These are phyloP conservation scores for Amiota communis DNA, from an alignment of 2,888 invertebrate species.

Conservation along the genomic window DNA sequence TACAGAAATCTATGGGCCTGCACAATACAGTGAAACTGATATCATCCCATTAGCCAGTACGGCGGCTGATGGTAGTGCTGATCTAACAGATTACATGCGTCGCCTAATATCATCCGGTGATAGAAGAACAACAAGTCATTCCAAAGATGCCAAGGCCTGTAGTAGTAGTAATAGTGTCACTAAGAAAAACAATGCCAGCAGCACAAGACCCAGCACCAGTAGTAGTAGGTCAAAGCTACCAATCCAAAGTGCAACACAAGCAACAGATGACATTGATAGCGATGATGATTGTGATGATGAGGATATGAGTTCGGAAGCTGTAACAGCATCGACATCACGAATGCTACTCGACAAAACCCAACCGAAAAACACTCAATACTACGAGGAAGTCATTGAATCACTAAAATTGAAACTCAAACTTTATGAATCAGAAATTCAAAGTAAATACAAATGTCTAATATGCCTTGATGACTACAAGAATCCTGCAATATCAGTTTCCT, in stretches of 20 bases:
- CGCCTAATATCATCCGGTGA: slow-evolving; percentile 63
- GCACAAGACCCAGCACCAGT: neutral
- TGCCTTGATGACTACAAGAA: slow-evolving; percentile 89
- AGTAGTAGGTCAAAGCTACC: too few species aligned
- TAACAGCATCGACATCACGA: slow-evolving; percentile 34
- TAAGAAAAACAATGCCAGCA: neutral
- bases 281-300: slow-evolving; percentile 15
- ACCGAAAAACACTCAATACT: slow-evolving; percentile 44
- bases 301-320: slow-evolving; percentile 40
- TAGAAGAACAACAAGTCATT: slow-evolving; percentile 44
- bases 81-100: slow-evolving; percentile 69
- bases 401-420: slow-evolving; percentile 84
- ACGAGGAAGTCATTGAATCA: slow-evolving; percentile 78
- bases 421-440: slow-evolving; percentile 79
- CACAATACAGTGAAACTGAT: slow-evolving; percentile 88
- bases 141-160: slow-evolving; percentile 36
- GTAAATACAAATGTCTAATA: slow-evolving; percentile 88
- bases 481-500: slow-evolving; percentile 93
- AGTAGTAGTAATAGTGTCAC: slow-evolving; percentile 8
- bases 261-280: slow-evolving; percentile 37
- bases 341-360: slow-evolving; percentile 19
- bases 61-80: slow-evolving; percentile 66
- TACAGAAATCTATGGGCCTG: slow-evolving; percentile 85
- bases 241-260: neutral
- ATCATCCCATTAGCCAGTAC: slow-evolving; percentile 75